phyloP scores from a whole-genome alignment of 2,888 invertebrate species.

The Nowickia ferox region DNA sequence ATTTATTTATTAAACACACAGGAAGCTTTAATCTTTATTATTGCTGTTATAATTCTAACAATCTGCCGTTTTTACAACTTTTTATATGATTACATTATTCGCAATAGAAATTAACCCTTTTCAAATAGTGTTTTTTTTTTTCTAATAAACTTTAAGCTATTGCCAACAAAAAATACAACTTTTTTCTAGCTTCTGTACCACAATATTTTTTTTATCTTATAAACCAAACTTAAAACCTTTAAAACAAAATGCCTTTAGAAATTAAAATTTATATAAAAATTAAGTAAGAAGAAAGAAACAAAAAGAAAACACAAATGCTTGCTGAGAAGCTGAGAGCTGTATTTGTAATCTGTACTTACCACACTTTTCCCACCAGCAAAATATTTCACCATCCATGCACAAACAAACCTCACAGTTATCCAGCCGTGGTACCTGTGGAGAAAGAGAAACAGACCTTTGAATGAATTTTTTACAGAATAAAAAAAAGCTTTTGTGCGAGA shows the following conservation, averaged over 20 bases:
- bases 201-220: slow-evolving; percentile 4
- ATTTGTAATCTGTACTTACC: slow-evolving; percentile 79
- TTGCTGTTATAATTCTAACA: not conserved
- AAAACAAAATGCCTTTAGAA: slow-evolving; percentile 17
- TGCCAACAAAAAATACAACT: not conserved
- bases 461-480: slow-evolving; percentile 6
- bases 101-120: slow-evolving; percentile 14
- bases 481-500: not conserved
- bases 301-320: not conserved
- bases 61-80: not conserved
- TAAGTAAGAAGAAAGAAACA: slow-evolving; percentile 26
- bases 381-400: slow-evolving; percentile 87
- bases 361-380: slow-evolving; percentile 88
- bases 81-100: not conserved
- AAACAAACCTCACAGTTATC: slow-evolving; percentile 87
- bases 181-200: not conserved
- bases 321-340: not conserved
- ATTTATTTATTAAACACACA: slow-evolving; percentile 11
- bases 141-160: not conserved
- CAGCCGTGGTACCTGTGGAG: slow-evolving; percentile 85
- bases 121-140: slow-evolving; percentile 1
- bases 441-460: slow-evolving; percentile 25
- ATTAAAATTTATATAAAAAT: not conserved
- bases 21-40: slow-evolving; percentile 1
- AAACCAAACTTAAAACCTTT: slow-evolving; percentile 40